phyloP scores from a whole-genome alignment of 2,797 vertebrate species.

The Apodemus agrarius region DNA sequence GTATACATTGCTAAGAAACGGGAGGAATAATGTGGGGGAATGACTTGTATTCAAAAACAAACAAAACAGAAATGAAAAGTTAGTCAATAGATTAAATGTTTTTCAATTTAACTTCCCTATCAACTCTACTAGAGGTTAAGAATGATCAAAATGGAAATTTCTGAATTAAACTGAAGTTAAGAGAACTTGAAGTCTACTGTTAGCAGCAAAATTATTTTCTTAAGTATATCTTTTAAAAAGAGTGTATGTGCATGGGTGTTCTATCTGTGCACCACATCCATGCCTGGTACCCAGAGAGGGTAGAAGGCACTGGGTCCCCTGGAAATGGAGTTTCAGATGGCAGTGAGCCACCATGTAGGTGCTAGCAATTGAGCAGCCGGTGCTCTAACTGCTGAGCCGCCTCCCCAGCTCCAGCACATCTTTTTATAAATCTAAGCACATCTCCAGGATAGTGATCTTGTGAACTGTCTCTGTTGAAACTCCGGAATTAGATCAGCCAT shows the following conservation, averaged over 20 bases:
- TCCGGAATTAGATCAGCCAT: neutral
- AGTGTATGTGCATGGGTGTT: neutral
- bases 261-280: no score
- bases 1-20: neutral
- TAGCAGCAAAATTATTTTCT: neutral
- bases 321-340: neutral
- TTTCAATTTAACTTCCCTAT: neutral
- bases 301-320: neutral
- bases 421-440: slow-evolving; percentile 1
- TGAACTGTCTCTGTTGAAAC: neutral
- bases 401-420: neutral
- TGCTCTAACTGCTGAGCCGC: neutral
- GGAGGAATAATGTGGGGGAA: neutral
- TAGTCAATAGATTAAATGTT: neutral
- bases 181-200: neutral
- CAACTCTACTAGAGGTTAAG: neutral
- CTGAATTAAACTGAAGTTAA: slow-evolving; percentile 31
- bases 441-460: neutral
- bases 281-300: neutral
- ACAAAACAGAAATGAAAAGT: slow-evolving; percentile 18
- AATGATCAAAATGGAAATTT: neutral
- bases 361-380: neutral
- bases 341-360: neutral
- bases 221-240: neutral
- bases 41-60: neutral